Evolutionary conservation across 2,888 invertebrate species (phyloP), one percentile per base, ranked within the genome.

Genomic region (Rhaphigaster nebulosa): DNA sequence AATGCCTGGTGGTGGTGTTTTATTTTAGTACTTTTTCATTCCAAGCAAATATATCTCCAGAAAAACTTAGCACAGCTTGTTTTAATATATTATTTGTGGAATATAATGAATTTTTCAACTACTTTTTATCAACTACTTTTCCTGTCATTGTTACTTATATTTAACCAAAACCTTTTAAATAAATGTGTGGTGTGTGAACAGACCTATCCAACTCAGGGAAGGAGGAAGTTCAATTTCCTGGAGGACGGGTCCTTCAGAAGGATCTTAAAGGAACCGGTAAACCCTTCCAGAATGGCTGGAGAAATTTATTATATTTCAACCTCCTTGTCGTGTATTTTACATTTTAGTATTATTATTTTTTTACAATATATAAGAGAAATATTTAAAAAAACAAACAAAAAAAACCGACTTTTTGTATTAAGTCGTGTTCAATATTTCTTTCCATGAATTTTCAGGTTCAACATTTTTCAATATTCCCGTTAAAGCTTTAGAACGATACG

Each of bases 221-320:
- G 70, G 10, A 8, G 70, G 70, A 76, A 76, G 70, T 76, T 76
- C 70, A 76, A 76, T 76, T 76, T 76, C 70, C 70, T 76, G 70
- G 18, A 38, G 70, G 38, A 76, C 34, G 18, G 70, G 70, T 76
- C 70, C 20, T 76, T 76, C 70, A 38, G 70, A 38, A 38, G 26
- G 70, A 23, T 76, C 70, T 76, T 76, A 76, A 65, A 76, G 70
- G 38, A 38, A 76, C 34, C 38, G 34, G 70, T 38, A 76, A 76
- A 76, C 70, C 20, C 12, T 76, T 10, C 2, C 38, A 38, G 20
- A 76, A 76, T 38, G 70, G 20, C 8, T 15, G 38, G 20, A 76
- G 70, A 76, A 70, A 34, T 34, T 76, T 38, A 76, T 76, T n/a
- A 38, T 38, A 38, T 70, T 70, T 45, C 4, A 45, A n/a, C 3